phyloP scores from a whole-genome alignment of 2,888 invertebrate genomes.

The Cerastoderma edule region DNA sequence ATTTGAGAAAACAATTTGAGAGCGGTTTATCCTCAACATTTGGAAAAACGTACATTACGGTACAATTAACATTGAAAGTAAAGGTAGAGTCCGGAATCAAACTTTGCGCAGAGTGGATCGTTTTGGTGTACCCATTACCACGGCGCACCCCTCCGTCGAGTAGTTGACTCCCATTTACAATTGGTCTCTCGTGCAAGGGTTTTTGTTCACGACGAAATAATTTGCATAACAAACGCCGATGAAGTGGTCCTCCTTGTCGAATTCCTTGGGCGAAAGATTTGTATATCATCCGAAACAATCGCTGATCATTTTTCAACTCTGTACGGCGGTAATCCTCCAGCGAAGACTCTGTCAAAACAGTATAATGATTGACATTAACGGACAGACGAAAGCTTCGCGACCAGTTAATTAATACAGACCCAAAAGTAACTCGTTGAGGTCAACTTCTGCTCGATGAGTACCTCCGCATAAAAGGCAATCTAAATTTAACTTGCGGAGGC shows the following conservation, averaged over 20 bases:
- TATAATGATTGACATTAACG: constrained; percentile 17
- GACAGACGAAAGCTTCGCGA: constrained; percentile 12
- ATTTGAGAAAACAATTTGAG: too few species aligned
- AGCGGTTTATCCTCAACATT: too few species aligned
- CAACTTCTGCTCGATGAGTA: not conserved
- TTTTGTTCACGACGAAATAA: constrained; percentile 48
- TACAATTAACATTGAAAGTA: too few species aligned
- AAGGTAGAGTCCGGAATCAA: too few species aligned
- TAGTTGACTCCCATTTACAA: constrained; percentile 60
- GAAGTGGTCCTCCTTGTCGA: constrained; percentile 48
- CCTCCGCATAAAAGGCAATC: not conserved
- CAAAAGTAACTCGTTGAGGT: constrained; percentile 12
- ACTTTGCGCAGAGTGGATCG: too few species aligned
- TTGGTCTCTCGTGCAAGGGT: constrained; percentile 34
- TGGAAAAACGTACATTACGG: too few species aligned
- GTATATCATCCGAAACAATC: constrained; percentile 34
- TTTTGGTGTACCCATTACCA: too few species aligned
- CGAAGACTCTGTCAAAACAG: constrained; percentile 21
- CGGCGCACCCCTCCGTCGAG: constrained; percentile 40
- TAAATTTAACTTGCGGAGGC: not conserved
- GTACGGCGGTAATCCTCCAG: constrained; percentile 23
- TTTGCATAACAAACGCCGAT: constrained; percentile 55
- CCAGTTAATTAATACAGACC: constrained; percentile 22
- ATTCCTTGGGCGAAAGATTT: constrained; percentile 29
- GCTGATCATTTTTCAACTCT: constrained; percentile 38